Percentiles rank a stretch among this genome's conserved stretches.
Conservation (phyloP, 2,797 vertebrate genomes). For the Discoglossus pictus region DNA sequence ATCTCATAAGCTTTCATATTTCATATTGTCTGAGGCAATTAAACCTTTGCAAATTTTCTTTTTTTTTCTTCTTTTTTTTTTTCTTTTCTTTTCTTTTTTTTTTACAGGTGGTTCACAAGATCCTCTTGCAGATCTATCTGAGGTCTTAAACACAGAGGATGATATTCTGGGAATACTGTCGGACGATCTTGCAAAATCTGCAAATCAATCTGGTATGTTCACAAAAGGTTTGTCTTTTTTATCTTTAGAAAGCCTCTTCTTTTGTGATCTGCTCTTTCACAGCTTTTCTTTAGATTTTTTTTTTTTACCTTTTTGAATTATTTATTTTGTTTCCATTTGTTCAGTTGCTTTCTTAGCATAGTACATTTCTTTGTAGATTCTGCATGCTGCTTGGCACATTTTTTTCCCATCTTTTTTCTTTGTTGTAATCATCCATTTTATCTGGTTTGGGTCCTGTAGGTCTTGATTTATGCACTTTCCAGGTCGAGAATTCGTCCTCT, state of each 20-base stretch:
- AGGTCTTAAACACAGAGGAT: conserved; percentile 93
- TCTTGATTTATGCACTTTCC: conserved; percentile 99
- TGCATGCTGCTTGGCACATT: conserved; percentile 64
- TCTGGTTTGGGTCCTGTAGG: conserved; percentile 99
- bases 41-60: no score
- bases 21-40: background rate
- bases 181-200: conserved; percentile 89
- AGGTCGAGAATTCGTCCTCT: conserved; percentile 96
- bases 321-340: conserved; percentile 39
- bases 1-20: no score
- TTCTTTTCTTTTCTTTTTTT: conserved; percentile 12
- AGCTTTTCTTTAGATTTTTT: background rate
- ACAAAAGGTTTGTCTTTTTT: background rate
- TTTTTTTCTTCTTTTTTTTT: no score
- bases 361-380: conserved; percentile 59
- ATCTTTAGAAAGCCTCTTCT: background rate
- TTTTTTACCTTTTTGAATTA: background rate
- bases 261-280: background rate
- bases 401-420: conserved; percentile 66
- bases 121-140: conserved; percentile 91
- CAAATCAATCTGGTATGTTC: conserved; percentile 84
- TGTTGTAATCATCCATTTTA: conserved; percentile 91
- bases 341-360: conserved; percentile 51
- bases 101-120: conserved; percentile 84
- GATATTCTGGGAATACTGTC: conserved; percentile 97